Base-by-base conservation (phyloP, 1,140 invertebrate genomes). In the Campoletis sonorensis region DNA sequence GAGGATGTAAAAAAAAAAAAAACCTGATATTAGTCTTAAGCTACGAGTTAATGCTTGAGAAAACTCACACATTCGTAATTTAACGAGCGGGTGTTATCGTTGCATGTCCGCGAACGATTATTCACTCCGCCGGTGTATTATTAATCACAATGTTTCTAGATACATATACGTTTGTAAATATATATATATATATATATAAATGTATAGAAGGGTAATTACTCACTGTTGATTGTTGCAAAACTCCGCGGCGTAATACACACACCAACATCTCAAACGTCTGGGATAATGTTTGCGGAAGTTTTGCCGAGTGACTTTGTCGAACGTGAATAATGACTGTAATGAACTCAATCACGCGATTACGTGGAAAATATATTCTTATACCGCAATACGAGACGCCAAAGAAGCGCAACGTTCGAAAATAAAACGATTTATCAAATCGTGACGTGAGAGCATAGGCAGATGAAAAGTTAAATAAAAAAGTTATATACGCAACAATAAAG, bases 61-160 rank as follows among this genome's bases (percentile, higher is more conserved):
- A 64, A 64, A 64, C 61, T 64, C 61, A 64, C 61, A 64, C 61
- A 64, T 27, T 64, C 61, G 61, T 64, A 64, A 64, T 64, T 64
- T 64, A 64, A 64, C 61, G 61, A 64, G 61, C 61, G 23, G 27
- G 61, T 64, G 61, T 64, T 64, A 64, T 64, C 61, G 61, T 64
- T 64, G 61, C 61, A 64, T 64, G 61, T 64, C 61, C 61, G 61
- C 61, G 61, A 64, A 64, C 61, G 61, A 64, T 64, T 64, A 64
- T 64, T 64, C 61, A 64, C 61, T 64, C 61, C 61, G 61, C 61
- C 61, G 61, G 23, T 64, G 61, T 64, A 64, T 64, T 64, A 64
- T 64, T 64, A 64, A 64, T 64, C 21, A 64, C 21, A 64, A 64
- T 64, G n/a, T 23, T 64, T 23, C 61, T 7, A 23, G 61, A 64